A percentile compares a stretch with the other conserved stretches of the same genome.
Conservation (phyloP, 2,797 vertebrate genomes). For the Momotus momota region DNA sequence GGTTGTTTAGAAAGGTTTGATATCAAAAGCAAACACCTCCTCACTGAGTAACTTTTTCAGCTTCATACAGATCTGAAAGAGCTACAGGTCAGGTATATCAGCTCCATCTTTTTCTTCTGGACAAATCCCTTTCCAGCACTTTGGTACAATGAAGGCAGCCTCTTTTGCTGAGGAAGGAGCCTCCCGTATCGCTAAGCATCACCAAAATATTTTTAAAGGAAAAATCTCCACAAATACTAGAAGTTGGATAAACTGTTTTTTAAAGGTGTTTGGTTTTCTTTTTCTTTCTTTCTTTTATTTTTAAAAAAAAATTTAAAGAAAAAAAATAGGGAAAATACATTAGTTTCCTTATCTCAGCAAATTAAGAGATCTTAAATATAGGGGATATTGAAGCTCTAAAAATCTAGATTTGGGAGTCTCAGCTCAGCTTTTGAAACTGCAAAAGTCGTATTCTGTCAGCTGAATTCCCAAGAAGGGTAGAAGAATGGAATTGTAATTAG, state of each 20-base stretch:
- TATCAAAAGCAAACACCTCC: neutral
- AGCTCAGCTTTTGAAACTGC: neutral
- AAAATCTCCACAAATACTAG: neutral
- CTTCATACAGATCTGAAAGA: neutral
- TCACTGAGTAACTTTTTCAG: neutral
- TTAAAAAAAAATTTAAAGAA: neutral
- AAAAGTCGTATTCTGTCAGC: neutral
- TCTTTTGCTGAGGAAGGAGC: neutral
- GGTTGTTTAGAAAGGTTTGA: neutral
- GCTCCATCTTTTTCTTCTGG: neutral
- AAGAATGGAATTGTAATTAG: neutral
- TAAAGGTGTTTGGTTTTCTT: neutral
- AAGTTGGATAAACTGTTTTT: neutral
- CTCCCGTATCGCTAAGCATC: neutral
- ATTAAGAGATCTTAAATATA: neutral
- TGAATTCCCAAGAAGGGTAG: neutral
- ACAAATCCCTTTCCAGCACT: neutral
- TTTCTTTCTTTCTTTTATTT: too few relatives aligned
- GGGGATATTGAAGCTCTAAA: neutral
- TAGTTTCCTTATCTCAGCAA: neutral
- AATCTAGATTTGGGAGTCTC: neutral
- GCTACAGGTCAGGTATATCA: neutral
- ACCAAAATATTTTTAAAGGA: neutral
- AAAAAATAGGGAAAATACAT: neutral
- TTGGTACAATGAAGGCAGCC: neutral